A percentile compares a stretch with the other conserved stretches of the same genome.
phyloP scores from a whole-genome alignment of 1,140 invertebrate genomes.

The Microplitis mediator region DNA sequence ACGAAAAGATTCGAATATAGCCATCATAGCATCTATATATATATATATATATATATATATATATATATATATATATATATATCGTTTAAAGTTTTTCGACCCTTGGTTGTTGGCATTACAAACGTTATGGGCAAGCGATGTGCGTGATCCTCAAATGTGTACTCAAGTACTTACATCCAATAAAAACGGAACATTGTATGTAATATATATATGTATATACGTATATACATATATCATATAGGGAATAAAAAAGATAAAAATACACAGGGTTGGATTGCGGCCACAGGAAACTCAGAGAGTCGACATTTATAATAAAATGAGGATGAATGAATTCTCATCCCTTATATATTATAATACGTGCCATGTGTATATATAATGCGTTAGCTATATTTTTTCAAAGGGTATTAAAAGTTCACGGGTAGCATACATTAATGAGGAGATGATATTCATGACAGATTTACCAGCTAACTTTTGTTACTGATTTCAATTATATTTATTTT shows the following conservation, averaged over 20 bases:
- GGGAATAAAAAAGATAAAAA: background rate
- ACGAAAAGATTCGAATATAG: background rate
- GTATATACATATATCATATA: background rate
- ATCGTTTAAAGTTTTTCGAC: slow-evolving; percentile 12
- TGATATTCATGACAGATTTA: too few species aligned
- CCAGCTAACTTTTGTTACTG: too few species aligned
- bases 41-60: background rate
- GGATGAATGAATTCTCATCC: background rate
- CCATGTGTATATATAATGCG: background rate
- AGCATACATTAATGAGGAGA: too few species aligned
- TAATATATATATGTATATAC: background rate
- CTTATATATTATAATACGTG: background rate
- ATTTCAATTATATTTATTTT: too few species aligned
- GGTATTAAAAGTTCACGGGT: too few species aligned
- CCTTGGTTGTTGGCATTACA: slow-evolving; percentile 19
- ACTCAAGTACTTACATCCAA: slow-evolving; percentile 32
- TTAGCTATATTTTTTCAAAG: background rate
- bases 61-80: slow-evolving; percentile 1
- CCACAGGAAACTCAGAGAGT: slow-evolving; percentile 12
- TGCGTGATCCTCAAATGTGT: slow-evolving; percentile 22
- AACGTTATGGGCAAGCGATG: slow-evolving; percentile 11
- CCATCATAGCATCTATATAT: background rate
- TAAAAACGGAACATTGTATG: slow-evolving; percentile 5
- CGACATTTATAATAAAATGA: slow-evolving; percentile 1
- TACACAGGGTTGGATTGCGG: slow-evolving; percentile 9